phyloP scores from a whole-genome alignment of 2,113 vertebrate species.

The Callaeas wilsoni region DNA sequence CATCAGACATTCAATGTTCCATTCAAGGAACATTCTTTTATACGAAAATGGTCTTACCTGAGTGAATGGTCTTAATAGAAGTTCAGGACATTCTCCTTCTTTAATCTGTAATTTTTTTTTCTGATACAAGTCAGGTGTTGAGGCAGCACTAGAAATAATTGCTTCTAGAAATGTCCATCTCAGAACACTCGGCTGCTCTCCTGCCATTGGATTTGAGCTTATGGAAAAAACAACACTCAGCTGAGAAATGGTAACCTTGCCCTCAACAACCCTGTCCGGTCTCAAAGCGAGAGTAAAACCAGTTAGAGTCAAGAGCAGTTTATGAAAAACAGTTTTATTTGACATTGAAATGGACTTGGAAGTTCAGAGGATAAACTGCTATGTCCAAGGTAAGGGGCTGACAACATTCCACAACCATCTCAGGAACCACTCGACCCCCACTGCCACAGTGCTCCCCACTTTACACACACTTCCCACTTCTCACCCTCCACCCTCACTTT shows the following conservation, averaged over 20 bases:
- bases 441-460: not conserved
- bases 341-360: not conserved
- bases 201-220: not conserved
- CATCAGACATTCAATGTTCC: not conserved
- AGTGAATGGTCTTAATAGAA: not conserved
- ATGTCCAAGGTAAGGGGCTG: not conserved
- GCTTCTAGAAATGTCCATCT: not conserved
- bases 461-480: not conserved
- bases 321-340: not conserved
- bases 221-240: not conserved
- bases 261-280: not conserved
- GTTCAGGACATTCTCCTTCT: not conserved
- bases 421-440: not conserved
- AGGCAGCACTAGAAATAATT: not conserved
- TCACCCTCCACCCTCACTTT: not conserved
- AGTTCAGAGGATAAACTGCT: not conserved
- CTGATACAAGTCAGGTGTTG: not conserved
- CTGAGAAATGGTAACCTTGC: not conserved
- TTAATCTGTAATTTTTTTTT: not conserved
- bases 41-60: not conserved
- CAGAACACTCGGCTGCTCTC: not conserved
- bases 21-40: not conserved
- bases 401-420: accelerated
- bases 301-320: not conserved
- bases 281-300: not conserved